Evolutionary conservation across 2,797 vertebrate species (phyloP), one percentile per base, ranked within the genome.

Genomic region (Pseudochaenichthys georgianus): DNA sequence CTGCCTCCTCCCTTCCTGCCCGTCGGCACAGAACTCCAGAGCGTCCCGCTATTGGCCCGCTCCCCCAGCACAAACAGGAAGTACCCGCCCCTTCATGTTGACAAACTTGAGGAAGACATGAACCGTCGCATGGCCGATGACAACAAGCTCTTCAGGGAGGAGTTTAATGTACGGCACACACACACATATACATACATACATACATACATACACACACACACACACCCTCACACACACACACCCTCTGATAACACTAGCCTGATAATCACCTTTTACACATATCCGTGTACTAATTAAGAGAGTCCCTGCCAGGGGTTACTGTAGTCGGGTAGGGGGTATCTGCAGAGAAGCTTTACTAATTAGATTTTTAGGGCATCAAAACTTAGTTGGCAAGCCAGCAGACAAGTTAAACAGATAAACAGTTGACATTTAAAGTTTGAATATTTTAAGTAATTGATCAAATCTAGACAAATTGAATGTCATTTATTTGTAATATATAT

Each of bases 41-140:
- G 96, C 21, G 97, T 99, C 90, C 98, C 98, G 0, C 94, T 99
- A 92, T 95, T 99, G 88, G 97, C 98, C 80, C 96, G 98, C 21
- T 98, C 97, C 1, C 98, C 98, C 87, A 99, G 98, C 94, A 99
- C 98, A 93, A 99, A 99, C 94, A 96, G 98, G 87, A 99, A 99
- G 90, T 99, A 99, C 87, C 98, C 98, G 0, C 98, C 98, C 0
- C 94, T 99, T 93, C 96, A 95, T 9, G 96, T 99, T 1, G 98
- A 99, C 88, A 99, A 98, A 89, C 95, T 99, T 53, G 98, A 99
- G 90, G 98, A 99, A 93, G 98, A 99, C 94, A 98, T 99, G 93
- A 99, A 99, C 83, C 96, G 97, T 17, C 96, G 97, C 82, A 99
- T 98, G 97, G 98, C 98, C 0, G 98, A 99, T 43, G 98, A 99